Evolutionary conservation across 2,113 vertebrate species (phyloP).

Genomic region (Microcebus murinus): DNA sequence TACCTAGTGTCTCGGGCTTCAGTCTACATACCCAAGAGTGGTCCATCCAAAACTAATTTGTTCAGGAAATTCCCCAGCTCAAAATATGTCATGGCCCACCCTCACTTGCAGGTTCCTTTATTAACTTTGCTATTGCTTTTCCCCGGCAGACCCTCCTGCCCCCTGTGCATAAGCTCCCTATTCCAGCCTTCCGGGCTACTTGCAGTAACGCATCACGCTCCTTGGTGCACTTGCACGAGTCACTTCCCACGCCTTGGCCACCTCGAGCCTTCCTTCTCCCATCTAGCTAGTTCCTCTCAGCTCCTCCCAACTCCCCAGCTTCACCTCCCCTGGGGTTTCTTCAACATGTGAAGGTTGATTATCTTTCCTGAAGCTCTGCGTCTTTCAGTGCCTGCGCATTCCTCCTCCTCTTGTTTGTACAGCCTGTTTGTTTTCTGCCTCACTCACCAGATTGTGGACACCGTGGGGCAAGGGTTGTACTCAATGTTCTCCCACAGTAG

Average conservation of each 20-base stretch:
- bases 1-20: background rate
- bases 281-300: background rate
- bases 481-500: background rate
- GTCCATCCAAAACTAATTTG: no score
- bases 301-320: background rate
- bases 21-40: background rate
- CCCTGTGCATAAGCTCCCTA: background rate
- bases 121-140: background rate
- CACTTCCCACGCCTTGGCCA: background rate
- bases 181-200: background rate
- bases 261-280: accelerated
- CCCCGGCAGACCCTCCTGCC: accelerated
- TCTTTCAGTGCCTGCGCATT: accelerated
- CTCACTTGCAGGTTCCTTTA: background rate
- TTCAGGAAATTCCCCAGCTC: background rate
- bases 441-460: background rate
- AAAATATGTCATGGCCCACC: background rate
- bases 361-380: background rate
- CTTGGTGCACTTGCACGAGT: background rate
- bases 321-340: background rate
- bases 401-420: background rate
- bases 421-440: background rate
- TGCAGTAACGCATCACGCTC: background rate
- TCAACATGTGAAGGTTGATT: background rate
- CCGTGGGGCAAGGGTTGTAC: background rate